Evolutionary conservation across 1,140 invertebrate species (phyloP), one percentile per base, ranked within the genome.

Genomic region (Neodiprion pinetum): DNA sequence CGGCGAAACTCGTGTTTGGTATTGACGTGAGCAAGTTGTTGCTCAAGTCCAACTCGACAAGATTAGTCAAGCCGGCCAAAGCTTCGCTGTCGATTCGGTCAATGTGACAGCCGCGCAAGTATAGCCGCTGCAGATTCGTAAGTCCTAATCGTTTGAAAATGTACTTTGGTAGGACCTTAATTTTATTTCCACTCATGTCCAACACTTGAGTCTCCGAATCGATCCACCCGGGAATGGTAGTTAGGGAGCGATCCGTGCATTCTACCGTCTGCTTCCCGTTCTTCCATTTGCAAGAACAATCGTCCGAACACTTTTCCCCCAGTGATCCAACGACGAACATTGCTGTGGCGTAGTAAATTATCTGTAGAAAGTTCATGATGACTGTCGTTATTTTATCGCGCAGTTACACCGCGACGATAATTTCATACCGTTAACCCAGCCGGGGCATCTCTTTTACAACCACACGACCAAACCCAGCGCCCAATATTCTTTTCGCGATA

Each of bases 221-320:
- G 70, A 97, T 93, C 76, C 92, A 92, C 74, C 94, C 92, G 1
- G 96, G 96, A 74, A 98, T 93, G 61, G 92, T 93, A 77, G 94
- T 95, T 69, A 97, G 90, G 48, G 91, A 92, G 17, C 94, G 92
- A 85, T 96, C 93, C 73, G 93, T 91, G 87, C 96, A 98, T 88
- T 97, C 96, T 23, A 96, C 96, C 28, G 95, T 96, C 81, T 95
- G 93, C 89, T 97, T 97, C 74, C 96, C 96, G 80, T 93, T 92
- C 88, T 97, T 96, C 96, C 96, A 97, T 87, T 96, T 97, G 88
- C 96, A 97, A 75, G 91, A 90, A 86, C 96, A 97, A 79, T 94
- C 92, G 28, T 92, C 91, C 67, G 95, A 94, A 81, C 95, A 96
- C 76, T 87, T 86, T 77, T 88, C 86, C 17, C 48, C 70, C 11